Evolutionary conservation across 2,797 vertebrate genomes (phyloP).

Genomic region (Calcarius lapponicus): DNA sequence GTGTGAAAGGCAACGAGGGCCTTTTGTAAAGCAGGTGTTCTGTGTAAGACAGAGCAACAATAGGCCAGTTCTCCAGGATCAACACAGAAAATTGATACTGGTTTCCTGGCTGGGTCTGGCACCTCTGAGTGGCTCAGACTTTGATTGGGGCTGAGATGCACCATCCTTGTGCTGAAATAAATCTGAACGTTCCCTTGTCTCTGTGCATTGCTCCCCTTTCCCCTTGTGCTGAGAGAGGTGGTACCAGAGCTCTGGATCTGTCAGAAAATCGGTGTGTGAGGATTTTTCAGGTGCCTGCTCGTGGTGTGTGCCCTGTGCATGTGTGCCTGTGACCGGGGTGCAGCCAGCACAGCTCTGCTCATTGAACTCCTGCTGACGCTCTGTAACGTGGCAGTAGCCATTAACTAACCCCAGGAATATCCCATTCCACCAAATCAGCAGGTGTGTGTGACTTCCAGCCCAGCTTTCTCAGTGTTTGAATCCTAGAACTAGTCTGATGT

Average conservation of each 20-base stretch:
- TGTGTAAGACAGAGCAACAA: not conserved
- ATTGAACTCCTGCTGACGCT: constrained; percentile 30
- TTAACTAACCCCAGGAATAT: not conserved
- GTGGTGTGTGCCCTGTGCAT: not conserved
- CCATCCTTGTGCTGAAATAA: not conserved
- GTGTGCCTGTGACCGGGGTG: constrained; percentile 22
- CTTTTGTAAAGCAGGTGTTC: not conserved
- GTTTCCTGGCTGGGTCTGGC: not conserved
- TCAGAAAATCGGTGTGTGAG: not conserved
- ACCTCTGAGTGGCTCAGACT: not conserved
- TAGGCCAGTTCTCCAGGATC: not conserved
- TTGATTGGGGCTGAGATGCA: not conserved
- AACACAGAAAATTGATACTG: not conserved
- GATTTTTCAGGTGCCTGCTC: not conserved
- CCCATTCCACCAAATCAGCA: constrained; percentile 15
- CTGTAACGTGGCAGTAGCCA: constrained; percentile 27
- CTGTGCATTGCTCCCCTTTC: not conserved
- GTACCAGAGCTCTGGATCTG: not conserved
- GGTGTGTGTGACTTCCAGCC: constrained; percentile 3
- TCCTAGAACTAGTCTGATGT: not conserved
- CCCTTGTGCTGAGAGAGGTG: not conserved
- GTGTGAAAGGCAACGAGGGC: not conserved
- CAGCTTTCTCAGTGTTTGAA: not conserved
- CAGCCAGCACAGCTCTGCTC: not conserved
- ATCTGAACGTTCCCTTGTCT: not conserved